Conservation (phyloP, 2,888 invertebrate species). For the Tanytarsus gracilentus region DNA sequence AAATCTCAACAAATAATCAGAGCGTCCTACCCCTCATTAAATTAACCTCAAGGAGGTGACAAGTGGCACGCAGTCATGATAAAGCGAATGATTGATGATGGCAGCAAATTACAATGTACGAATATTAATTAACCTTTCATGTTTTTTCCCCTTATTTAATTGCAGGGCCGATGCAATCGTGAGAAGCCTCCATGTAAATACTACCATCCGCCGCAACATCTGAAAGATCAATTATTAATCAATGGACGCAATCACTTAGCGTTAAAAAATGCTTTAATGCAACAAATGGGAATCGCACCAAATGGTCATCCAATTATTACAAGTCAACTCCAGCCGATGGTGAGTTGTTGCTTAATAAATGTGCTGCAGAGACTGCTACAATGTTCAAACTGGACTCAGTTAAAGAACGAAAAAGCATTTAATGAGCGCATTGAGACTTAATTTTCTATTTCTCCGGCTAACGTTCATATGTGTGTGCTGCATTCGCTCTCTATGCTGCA, state of each 20-base stretch:
- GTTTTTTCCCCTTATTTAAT: slow-evolving; percentile 34
- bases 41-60: too few relatives aligned
- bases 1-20: too few relatives aligned
- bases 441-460: too few relatives aligned
- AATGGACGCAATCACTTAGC: slow-evolving; percentile 99
- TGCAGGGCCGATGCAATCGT: slow-evolving; percentile 98
- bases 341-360: slow-evolving; percentile 48
- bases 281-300: slow-evolving; percentile 89
- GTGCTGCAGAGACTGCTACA: too few relatives aligned
- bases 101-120: too few relatives aligned
- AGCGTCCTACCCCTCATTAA: too few relatives aligned
- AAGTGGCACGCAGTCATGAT: too few relatives aligned
- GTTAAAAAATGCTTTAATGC: slow-evolving; percentile 95
- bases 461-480: too few relatives aligned
- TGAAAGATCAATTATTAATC: slow-evolving; percentile 99
- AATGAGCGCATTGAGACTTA: too few relatives aligned
- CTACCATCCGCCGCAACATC: slow-evolving; percentile 99
- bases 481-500: too few relatives aligned
- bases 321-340: slow-evolving; percentile 88
- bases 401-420: background rate
- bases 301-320: slow-evolving; percentile 77
- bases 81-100: too few relatives aligned
- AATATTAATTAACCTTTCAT: background rate
- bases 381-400: background rate
- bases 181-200: slow-evolving; percentile 99